Percentiles rank a stretch among this genome's conserved stretches.
These are phyloP conservation scores for Mystacornis crossleyi DNA, from an alignment of 2,113 vertebrate species.

Conservation along the genomic window DNA sequence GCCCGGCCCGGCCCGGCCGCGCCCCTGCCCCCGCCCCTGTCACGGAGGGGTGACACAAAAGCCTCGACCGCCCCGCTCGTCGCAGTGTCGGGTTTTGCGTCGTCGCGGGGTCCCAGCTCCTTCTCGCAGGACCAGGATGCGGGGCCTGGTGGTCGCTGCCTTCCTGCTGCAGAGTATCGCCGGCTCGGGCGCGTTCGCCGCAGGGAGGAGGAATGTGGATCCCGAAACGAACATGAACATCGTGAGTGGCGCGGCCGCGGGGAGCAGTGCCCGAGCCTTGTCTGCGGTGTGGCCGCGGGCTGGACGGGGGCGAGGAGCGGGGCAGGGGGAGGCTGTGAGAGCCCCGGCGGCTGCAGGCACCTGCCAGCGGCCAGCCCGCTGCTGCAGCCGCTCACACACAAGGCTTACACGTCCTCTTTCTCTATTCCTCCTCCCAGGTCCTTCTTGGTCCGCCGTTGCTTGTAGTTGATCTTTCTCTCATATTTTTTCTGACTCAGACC, in stretches of 20 bases:
- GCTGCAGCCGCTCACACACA: background rate
- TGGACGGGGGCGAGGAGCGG: background rate
- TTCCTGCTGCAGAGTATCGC: background rate
- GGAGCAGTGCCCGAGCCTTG: fast-evolving
- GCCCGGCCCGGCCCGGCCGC: background rate
- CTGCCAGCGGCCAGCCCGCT: background rate
- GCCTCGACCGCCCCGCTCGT: fast-evolving
- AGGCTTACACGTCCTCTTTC: fast-evolving
- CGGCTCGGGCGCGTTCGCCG: background rate
- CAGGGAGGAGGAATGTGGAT: background rate
- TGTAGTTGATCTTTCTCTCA: no score
- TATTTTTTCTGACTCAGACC: fast-evolving
- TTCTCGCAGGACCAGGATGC: background rate
- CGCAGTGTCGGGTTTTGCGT: fast-evolving
- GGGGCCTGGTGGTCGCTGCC: background rate
- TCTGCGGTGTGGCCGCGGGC: background rate
- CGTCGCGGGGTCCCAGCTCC: background rate
- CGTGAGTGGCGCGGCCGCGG: slow-evolving; percentile 43
- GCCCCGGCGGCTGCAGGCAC: background rate
- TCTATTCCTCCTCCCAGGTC: no score
- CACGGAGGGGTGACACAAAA: background rate
- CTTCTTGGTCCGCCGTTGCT: no score
- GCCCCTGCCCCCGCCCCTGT: background rate
- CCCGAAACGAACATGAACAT: slow-evolving; percentile 73
- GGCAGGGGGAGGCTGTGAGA: background rate